Evolutionary conservation across 2,113 vertebrate genomes (phyloP), one percentile per base, ranked within the genome.

Genomic region (Larimichthys polyactis): DNA sequence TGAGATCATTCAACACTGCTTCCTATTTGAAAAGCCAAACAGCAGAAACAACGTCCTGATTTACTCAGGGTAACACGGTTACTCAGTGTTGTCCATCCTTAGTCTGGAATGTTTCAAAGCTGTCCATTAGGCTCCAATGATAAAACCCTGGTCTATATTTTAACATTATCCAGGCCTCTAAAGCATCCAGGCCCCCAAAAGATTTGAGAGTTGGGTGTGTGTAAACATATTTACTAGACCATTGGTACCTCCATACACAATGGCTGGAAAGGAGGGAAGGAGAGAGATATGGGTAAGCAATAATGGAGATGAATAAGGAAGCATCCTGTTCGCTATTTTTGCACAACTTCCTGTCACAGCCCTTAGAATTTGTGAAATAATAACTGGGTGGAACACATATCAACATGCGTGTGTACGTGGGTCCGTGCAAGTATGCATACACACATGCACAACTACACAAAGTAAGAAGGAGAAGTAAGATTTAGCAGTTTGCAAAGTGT

Each of bases 341-440:
- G 79, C 92, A 90, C 79, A 92, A 93, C 88, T 91, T 94, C 92
- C 92, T 92, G 88, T 82, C 79, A 71, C 75, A 83, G 60, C 46
- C 29, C 40, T 63, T 29, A 75, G 74, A 87, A 83, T 88, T 92
- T 85, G 77, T 84, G 91, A 89, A 91, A 94, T 76, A 85, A 87
- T 10, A 62, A 78, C 16, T 29, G 66, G 43, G 70, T 67, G 43
- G 64, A 79, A 70, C 76, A 54, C 71, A 29, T 72, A 48, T 75
- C 36, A 40, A 24, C 58, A 1, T 2, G 20, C 11, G 29, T 51
- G 70, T 48, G 11, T 32, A 32, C 49, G 54, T 52, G 29, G 64
- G 22, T 60, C 11, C 32, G 24, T n/a, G 36, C 14, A 14, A 4
- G 24, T 11, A 17, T 27, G 27, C 1, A 11, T 20, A 11, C 0